Evolutionary conservation across 2,888 invertebrate genomes (phyloP), one percentile per base, ranked within the genome.

Genomic region (Parochlus steinenii): DNA sequence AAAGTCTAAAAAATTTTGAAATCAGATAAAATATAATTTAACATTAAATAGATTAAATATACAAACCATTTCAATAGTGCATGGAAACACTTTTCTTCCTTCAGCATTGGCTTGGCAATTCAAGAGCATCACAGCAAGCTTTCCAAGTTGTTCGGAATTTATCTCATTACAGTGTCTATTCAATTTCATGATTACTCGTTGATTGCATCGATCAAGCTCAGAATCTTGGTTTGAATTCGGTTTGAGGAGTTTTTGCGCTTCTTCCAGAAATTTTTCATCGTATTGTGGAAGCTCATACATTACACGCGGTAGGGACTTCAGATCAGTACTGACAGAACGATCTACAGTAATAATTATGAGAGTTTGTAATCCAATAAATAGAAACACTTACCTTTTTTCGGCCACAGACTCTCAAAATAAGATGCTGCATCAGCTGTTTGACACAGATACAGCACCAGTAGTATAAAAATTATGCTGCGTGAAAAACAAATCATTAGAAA

Each of bases 21-120:
- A 6, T 42, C 40, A 18, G 22, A 35, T 6, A 43, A n/a, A 10
- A 15, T 16, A 4, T 2, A 22, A 29, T 23, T 28, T 22, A 8
- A 22, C 22, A 7, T 22, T 22, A n/a, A n/a, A n/a, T n/a, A 10
- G 34, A 7, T n/a, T 2, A n/a, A 10, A 11, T 10, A 18, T 19
- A 11, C 15, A 7, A 15, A 67, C 67, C 74, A 75, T 75, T 40
- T 63, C 55, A 24, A 64, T 62, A 1, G 66, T 65, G 46, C 76
- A 76, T 1, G 66, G 63, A 49, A 60, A 74, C 22, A 63, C 59
- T 43, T 58, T 57, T 34, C 74, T 55, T 4, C 70, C 68, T 51
- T 75, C 75, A 6, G 64, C 62, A 26, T 61, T 58, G 0, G 71
- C 68, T 47, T 76, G 75, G 47, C 76, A 76, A 52, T 76, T 76